A percentile compares a stretch with the other conserved stretches of the same genome.
Evolutionary conservation across 2,113 vertebrate genomes (phyloP).

Genomic region (Fregetta grallaria): DNA sequence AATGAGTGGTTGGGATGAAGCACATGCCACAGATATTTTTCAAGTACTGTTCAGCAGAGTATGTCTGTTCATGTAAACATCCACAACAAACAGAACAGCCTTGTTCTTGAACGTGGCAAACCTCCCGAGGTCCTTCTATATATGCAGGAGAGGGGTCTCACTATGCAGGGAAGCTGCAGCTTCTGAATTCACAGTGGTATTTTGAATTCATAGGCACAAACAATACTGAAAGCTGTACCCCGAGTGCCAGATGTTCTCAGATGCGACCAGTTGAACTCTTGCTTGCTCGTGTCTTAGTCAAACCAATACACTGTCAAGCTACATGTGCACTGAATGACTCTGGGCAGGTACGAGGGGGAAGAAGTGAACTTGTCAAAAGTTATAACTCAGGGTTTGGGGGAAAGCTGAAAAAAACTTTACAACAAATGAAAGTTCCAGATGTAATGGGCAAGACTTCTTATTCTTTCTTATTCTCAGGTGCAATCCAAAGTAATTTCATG

Average conservation of each 20-base stretch:
- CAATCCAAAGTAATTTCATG: not conserved
- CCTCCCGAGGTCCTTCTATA: slow-evolving; percentile 18
- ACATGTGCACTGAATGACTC: not conserved
- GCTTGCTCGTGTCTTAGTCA: not conserved
- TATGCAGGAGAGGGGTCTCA: slow-evolving; percentile 19
- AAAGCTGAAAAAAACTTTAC: not conserved
- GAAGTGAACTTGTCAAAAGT: not conserved
- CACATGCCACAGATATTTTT: slow-evolving; percentile 84
- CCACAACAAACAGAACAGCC: slow-evolving; percentile 56
- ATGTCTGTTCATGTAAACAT: slow-evolving; percentile 68
- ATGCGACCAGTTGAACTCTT: not conserved
- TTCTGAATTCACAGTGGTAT: slow-evolving; percentile 26
- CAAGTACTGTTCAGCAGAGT: slow-evolving; percentile 54
- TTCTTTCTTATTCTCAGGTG: not conserved
- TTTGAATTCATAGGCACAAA: slow-evolving; percentile 36
- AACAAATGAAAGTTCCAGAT: not conserved
- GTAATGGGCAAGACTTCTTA: not conserved
- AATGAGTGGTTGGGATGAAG: slow-evolving; percentile 75
- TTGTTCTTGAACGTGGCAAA: slow-evolving; percentile 58
- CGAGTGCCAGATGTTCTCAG: slow-evolving; percentile 5
- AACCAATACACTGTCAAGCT: not conserved
- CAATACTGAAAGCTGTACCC: not conserved
- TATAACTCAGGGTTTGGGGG: not conserved
- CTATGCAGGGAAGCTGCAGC: slow-evolving; percentile 30
- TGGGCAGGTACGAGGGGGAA: not conserved